Base-by-base conservation (phyloP, 2,797 vertebrate genomes). In the Lophotriccus pileatus region DNA sequence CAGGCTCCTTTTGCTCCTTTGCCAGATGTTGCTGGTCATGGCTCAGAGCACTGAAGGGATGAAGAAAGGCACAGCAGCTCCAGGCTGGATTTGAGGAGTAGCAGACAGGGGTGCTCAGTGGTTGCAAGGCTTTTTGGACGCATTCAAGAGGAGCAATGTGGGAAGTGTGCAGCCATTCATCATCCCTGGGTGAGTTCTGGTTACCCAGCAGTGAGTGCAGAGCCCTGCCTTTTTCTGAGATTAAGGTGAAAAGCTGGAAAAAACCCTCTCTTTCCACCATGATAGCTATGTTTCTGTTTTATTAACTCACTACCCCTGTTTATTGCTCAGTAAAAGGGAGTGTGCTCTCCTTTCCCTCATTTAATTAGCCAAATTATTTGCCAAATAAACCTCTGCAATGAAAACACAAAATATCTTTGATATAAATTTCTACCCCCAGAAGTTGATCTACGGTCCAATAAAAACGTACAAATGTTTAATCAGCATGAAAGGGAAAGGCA, bases 281-380 rank as follows among this genome's bases (percentile, higher is more conserved):
- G 2, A 28, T 17, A 50, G 14, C 5, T 79, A 32, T 55, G 66
- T 66, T 69, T 58, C 28, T 69, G 19, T 44, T 88, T 86, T 86
- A 79, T 52, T 62, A 47, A 34, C 34, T 66, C 17, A 9, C 21
- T 58, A 14, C 3, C 8, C 3, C 13, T 12, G 5, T 46, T 94
- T 84, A 67, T 63, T 91, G 13, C 28, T 46, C 41, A 63, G 39
- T 76, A 59, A 79, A 63, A 92, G 8, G 41, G 13, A 56, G 2
- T 0, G 0, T 39, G 13, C 24, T 84, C 28, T 70, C 46, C 9
- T 86, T 91, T 56, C 36, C 44, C 21, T 66, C 28, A 27, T 94
- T 90, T 84, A 79, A 76, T 84, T 80, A 77, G 5, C 6, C 44
- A 73, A 55, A 87, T 81, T 81, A 66, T 69, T 90, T 89, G 34